Evolutionary conservation across 2,797 vertebrate genomes (phyloP).

Genomic region (Sylvia borin): DNA sequence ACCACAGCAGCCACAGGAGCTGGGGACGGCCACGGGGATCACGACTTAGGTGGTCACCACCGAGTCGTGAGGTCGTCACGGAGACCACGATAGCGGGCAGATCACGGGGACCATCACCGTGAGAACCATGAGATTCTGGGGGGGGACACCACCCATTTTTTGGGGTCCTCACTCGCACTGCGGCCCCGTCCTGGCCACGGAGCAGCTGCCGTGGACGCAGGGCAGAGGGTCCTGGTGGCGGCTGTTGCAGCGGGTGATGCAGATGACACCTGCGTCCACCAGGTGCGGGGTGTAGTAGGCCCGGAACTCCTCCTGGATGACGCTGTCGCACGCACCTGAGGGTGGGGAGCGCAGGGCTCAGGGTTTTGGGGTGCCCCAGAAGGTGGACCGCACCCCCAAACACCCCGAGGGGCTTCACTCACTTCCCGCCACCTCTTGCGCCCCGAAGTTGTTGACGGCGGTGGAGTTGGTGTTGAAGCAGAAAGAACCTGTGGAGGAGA

Average conservation of each 20-base stretch:
- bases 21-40: neutral
- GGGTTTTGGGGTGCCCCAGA: neutral
- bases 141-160: neutral
- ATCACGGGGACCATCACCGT: no score
- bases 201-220: neutral
- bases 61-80: accelerated
- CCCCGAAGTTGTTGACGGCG: no score
- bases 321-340: accelerated
- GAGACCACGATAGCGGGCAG: accelerated
- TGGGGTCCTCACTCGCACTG: neutral
- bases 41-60: neutral
- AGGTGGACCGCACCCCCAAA: no score
- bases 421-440: no score
- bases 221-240: accelerated
- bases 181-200: accelerated
- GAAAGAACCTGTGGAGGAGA: no score
- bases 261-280: accelerated
- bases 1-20: neutral
- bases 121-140: neutral
- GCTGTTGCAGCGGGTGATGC: neutral
- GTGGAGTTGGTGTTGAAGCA: no score
- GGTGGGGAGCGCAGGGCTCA: accelerated
- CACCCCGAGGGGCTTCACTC: no score
- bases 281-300: accelerated
- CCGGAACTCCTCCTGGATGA: accelerated